These are phyloP conservation scores for Clarias gariepinus DNA, from an alignment of 2,113 vertebrate genomes.

Conservation along the genomic window DNA sequence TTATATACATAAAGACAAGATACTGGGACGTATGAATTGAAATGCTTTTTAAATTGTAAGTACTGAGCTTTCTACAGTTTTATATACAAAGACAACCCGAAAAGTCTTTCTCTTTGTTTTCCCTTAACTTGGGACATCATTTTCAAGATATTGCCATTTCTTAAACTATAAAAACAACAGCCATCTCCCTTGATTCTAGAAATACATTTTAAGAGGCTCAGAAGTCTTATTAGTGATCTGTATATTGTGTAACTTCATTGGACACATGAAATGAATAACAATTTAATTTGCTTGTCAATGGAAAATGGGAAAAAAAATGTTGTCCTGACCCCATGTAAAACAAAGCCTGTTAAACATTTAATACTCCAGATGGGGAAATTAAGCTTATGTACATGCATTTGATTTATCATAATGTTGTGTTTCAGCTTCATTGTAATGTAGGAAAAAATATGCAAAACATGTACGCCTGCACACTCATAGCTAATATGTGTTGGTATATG, in stretches of 20 bases:
- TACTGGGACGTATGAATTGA: conserved; percentile 58
- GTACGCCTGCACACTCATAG: conserved; percentile 8
- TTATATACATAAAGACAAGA: conserved; percentile 82
- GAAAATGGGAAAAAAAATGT: not conserved
- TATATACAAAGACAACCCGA: conserved; percentile 55
- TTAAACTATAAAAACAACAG: not conserved
- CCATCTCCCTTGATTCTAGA: not conserved
- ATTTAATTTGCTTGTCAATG: not conserved
- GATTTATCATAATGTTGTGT: not conserved
- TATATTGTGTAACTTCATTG: not conserved
- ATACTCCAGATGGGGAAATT: not conserved
- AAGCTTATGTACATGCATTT: not conserved
- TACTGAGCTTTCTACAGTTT: conserved; percentile 33
- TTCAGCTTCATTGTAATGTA: not conserved
- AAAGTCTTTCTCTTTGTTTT: conserved; percentile 15
- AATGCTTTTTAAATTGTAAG: conserved; percentile 47
- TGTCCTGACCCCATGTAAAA: not conserved
- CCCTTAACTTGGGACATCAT: not conserved
- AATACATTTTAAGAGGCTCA: not conserved
- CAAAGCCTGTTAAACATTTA: not conserved
- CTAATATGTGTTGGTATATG: conserved; percentile 24
- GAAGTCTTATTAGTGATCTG: not conserved
- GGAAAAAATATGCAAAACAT: not conserved
- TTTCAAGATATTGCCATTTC: conserved; percentile 13
- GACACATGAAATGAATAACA: not conserved